Base-by-base conservation (phyloP, 64 coral and sea anemone species). In the Stichodactyla mertensii region DNA sequence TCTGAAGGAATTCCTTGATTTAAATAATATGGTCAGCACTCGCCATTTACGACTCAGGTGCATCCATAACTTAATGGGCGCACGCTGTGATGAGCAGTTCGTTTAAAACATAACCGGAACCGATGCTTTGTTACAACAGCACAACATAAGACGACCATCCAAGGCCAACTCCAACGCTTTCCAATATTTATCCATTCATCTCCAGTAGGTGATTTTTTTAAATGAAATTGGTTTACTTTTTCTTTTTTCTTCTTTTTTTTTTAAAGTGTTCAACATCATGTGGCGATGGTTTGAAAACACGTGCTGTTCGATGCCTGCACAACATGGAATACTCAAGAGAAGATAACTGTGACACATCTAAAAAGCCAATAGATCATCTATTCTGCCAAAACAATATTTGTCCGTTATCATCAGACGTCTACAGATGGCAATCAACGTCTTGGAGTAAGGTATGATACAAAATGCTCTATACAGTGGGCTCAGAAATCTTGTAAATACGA, bases 241-340 rank as follows among this genome's bases (percentile, higher is more conserved):
- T n/a, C n/a, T n/a, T 61, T 22, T 6, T 82, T 81, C 58, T 19
- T 18, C 84, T 85, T 16, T 10, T 12, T 81, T 85, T 31, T 85
- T 82, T 13, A 1, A 52, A 94, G 92, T 94, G 92, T 88, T 94
- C 92, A 24, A 87, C 62, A 18, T 84, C 92, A 15, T 94, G 92
- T 85, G 92, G 85, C 45, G 64, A 87, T 31, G 92, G 92, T 28
- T 81, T 82, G 15, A 89, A 61, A 80, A 77, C 64, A 22, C 78
- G 92, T 52, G 55, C 62, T 27, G 59, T 94, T 14, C 79, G 88
- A 55, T 94, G 92, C 77, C 67, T 83, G 61, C 66, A 84, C 16
- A 52, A 52, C 15, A 13, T 87, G 22, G 84, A 90, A n/a, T 87
- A 90, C 55, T 51, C 51, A 71, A 71, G n/a, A 13, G 79, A 87